These are phyloP conservation scores for Bombus polaris DNA, from an alignment of 1,140 invertebrate genomes.

Conservation along the genomic window DNA sequence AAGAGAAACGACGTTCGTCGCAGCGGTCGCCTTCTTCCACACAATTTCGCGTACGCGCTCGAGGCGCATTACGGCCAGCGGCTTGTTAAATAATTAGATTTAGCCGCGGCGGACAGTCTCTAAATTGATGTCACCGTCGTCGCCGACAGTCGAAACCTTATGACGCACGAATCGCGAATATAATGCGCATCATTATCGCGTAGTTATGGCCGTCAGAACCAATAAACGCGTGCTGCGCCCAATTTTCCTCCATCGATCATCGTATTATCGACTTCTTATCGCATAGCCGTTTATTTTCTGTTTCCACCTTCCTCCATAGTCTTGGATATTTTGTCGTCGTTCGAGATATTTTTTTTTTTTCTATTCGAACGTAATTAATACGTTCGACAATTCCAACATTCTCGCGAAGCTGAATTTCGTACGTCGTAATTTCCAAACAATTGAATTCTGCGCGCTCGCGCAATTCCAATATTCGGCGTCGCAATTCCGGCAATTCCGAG, in stretches of 20 bases:
- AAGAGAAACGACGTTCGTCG: not conserved
- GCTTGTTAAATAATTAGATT: constrained; percentile 50
- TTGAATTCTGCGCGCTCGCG: accelerated
- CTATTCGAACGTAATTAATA: too few relatives aligned
- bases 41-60: constrained; percentile 26
- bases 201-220: constrained; percentile 26
- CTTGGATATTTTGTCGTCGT: too few relatives aligned
- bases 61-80: not conserved
- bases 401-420: too few relatives aligned
- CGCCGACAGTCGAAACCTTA: constrained; percentile 32
- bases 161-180: constrained; percentile 55
- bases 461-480: accelerated
- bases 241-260: constrained; percentile 21
- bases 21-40: not conserved
- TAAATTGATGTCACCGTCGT: constrained; percentile 55
- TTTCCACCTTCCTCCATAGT: too few relatives aligned
- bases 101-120: constrained; percentile 27
- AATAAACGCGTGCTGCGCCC: not conserved
- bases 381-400: too few relatives aligned
- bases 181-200: constrained; percentile 58
- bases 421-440: too few relatives aligned
- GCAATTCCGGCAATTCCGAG: too few relatives aligned
- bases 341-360: too few relatives aligned
- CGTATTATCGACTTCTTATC: not conserved
- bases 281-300: not conserved